Conservation (phyloP, 2,888 invertebrate species). For the Epiblema foenella region DNA sequence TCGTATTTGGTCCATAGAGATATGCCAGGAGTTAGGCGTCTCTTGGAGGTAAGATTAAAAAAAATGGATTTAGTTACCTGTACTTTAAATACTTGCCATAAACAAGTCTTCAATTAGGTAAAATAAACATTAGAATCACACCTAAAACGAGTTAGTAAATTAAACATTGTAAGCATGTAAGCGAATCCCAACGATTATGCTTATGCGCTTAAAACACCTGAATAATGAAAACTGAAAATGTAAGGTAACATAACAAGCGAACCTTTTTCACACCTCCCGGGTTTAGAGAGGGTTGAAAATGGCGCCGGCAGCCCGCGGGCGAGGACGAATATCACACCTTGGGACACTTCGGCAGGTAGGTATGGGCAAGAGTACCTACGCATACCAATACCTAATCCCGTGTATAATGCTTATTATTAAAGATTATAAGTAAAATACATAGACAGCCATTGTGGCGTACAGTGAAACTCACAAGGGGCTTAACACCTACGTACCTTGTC, state of each 20-base stretch:
- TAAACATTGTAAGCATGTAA: not conserved
- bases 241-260: slow-evolving; percentile 16
- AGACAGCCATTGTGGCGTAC: too few relatives aligned
- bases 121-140: not conserved
- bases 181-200: not conserved
- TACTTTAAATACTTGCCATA: too few relatives aligned
- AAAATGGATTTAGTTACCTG: too few relatives aligned
- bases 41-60: too few relatives aligned
- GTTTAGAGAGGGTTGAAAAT: slow-evolving; percentile 22
- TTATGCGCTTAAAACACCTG: slow-evolving; percentile 22
- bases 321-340: slow-evolving; percentile 14
- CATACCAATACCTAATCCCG: not conserved
- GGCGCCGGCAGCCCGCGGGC: slow-evolving; percentile 6
- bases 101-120: too few relatives aligned
- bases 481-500: too few relatives aligned
- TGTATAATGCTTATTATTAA: too few relatives aligned
- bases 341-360: not conserved
- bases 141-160: not conserved
- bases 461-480: too few relatives aligned
- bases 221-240: slow-evolving; percentile 26
- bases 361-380: not conserved
- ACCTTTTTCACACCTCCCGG: slow-evolving; percentile 42
- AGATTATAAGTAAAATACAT: too few relatives aligned
- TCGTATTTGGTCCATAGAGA: too few relatives aligned
- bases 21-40: too few relatives aligned